phyloP scores from a whole-genome alignment of 1,140 invertebrate genomes.

The Camponotus pennsylvanicus region DNA sequence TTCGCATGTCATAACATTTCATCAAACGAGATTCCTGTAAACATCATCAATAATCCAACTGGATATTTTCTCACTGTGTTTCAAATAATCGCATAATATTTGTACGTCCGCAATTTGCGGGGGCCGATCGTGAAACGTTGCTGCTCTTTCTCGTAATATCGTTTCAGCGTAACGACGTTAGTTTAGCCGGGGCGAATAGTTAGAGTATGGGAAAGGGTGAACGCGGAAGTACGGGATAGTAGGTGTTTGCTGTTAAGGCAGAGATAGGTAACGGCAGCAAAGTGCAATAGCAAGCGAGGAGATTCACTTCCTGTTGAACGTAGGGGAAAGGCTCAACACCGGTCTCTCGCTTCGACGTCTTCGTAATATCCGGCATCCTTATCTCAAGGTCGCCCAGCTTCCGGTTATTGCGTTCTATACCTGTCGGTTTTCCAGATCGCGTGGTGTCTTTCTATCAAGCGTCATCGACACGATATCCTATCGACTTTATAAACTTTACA shows the following conservation, averaged over 20 bases:
- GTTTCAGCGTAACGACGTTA: constrained; percentile 78
- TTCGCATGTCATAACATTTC: background rate
- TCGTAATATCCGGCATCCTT: constrained; percentile 66
- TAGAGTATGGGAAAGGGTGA: constrained; percentile 59
- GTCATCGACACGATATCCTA: background rate
- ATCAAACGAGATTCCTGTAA: constrained; percentile 9
- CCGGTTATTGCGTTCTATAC: constrained; percentile 37
- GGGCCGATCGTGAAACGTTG: background rate
- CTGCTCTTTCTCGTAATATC: constrained; percentile 67
- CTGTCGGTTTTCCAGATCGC: constrained; percentile 34
- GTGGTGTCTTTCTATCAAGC: constrained; percentile 19
- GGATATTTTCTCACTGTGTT: background rate
- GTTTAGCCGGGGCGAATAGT: constrained; percentile 71
- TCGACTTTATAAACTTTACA: constrained; percentile 17
- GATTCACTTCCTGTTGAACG: constrained; percentile 7
- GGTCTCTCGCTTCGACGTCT: constrained; percentile 36
- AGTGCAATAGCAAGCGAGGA: constrained; percentile 14
- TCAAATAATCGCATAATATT: constrained; percentile 60
- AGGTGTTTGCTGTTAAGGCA: constrained; percentile 42
- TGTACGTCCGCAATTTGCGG: constrained; percentile 42
- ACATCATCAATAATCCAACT: background rate
- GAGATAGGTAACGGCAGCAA: constrained; percentile 54
- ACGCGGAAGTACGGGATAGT: constrained; percentile 36
- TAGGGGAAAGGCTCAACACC: background rate
- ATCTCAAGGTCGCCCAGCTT: constrained; percentile 64